These are phyloP conservation scores for Balearica regulorum DNA, from an alignment of 2,797 vertebrate genomes.

Conservation along the genomic window DNA sequence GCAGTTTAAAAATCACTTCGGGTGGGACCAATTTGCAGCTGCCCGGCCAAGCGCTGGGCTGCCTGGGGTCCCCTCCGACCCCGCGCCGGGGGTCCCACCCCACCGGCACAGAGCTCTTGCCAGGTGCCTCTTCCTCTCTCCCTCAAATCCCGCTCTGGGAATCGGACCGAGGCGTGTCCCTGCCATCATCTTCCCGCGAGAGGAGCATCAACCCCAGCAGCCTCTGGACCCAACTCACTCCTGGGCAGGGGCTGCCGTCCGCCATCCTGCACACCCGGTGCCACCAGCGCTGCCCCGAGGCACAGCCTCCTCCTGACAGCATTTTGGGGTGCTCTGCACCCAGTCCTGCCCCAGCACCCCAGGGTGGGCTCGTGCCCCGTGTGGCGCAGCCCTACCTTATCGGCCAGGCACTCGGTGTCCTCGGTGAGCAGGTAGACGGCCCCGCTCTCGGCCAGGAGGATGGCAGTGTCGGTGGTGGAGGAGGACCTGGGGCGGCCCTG, in stretches of 20 bases:
- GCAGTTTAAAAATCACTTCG: background rate
- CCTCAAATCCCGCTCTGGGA: background rate
- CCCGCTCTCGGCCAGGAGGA: conserved; percentile 71
- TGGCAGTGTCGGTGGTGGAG: conserved; percentile 80
- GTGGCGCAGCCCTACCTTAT: conserved; percentile 71
- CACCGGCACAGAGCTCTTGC: background rate
- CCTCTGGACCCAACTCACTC: background rate
- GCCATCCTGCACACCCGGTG: fast-evolving
- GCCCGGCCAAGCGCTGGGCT: fast-evolving
- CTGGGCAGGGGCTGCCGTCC: background rate
- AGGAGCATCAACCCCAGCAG: background rate
- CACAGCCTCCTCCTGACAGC: background rate
- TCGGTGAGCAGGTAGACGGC: conserved; percentile 68
- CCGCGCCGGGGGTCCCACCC: fast-evolving
- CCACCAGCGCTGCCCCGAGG: fast-evolving
- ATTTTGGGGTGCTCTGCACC: background rate
- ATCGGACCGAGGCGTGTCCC: fast-evolving
- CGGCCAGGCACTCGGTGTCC: conserved; percentile 68
- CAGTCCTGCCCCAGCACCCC: background rate
- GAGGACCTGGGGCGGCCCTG: conserved; percentile 81
- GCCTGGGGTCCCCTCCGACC: background rate
- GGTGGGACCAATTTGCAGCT: background rate
- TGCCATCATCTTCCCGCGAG: background rate
- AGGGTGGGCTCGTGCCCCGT: fast-evolving
- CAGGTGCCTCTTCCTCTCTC: background rate